phyloP scores from a whole-genome alignment of 2,113 vertebrate species.

The Athene cunicularia region DNA sequence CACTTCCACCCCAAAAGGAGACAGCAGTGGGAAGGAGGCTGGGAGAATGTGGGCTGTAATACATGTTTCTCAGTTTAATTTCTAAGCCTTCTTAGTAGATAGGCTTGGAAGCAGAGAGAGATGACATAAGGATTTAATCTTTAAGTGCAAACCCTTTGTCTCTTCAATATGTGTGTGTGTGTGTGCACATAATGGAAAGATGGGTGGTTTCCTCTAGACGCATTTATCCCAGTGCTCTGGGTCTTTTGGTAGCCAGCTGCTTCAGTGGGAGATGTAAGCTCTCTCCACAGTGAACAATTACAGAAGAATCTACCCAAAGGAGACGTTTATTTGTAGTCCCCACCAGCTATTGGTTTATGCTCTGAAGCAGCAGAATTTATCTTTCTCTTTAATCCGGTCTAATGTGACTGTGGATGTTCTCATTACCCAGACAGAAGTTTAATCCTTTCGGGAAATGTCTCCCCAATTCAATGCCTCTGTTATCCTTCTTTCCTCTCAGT shows the following conservation, averaged over 20 bases:
- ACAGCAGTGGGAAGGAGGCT: background rate
- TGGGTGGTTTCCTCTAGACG: background rate
- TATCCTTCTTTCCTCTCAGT: constrained; percentile 4
- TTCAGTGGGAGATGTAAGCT: background rate
- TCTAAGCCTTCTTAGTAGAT: background rate
- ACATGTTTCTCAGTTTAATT: background rate
- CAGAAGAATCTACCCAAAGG: background rate
- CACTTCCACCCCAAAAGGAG: background rate
- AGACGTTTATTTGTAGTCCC: background rate
- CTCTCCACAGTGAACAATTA: background rate
- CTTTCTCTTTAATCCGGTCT: background rate
- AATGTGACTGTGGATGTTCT: constrained; percentile 5
- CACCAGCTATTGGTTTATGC: background rate
- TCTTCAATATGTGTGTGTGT: background rate
- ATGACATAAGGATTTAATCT: background rate
- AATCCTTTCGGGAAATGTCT: constrained; percentile 30
- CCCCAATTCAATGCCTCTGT: background rate
- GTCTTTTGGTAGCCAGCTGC: background rate
- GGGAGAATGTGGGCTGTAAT: background rate
- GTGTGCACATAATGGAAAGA: background rate
- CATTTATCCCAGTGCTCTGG: background rate
- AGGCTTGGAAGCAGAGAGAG: background rate
- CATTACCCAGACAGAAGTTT: background rate
- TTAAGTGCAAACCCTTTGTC: background rate
- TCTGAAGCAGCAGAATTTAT: constrained; percentile 17